Evolutionary conservation across 2,888 invertebrate genomes (phyloP), one percentile per base, ranked within the genome.

Genomic region (Eucera pruinosa): DNA sequence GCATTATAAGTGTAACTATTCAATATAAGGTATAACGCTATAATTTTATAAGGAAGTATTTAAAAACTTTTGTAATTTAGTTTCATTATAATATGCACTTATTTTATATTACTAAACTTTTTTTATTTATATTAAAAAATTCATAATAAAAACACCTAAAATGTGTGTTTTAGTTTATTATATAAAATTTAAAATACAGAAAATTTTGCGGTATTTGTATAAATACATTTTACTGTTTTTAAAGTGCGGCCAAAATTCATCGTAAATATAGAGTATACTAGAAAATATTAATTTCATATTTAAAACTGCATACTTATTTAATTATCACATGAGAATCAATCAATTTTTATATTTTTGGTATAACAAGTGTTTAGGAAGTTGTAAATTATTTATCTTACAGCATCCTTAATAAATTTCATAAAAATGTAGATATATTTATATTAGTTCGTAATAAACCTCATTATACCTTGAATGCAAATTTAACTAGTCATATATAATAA

Each of bases 181-280:
- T 48, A 78, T 50, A 78, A 73, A 80, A 47, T 58, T 58, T 27
- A 11, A 54, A 78, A 67, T 73, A 80, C 73, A 80, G 48, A 30
- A 73, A 57, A 52, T 66, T 65, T 73, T 13, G 48, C 25, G 50
- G 33, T 50, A 52, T 68, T 61, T 47, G 54, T 70, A 67, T 75
- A 69, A 68, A 66, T 68, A 73, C 39, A 67, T 13, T 71, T 62
- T 45, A 9, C 20, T 27, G 27, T 43, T 72, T 73, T 25, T 70
- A 79, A 80, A 73, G 20, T 62, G 52, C 23, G 25, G 66, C 71
- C 52, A 72, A 78, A 72, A 78, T 64, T 33, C 45, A 47, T 71
- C 50, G 62, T 70, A 60, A 68, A 72, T 78, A 50, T 68, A 69
- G 47, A 68, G 55, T 50, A 58, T 65, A 30, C 52, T 70, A 66